Evolutionary conservation across 2,888 invertebrate genomes (phyloP), one percentile per base, ranked within the genome.

Genomic region (Tridacna gigas): DNA sequence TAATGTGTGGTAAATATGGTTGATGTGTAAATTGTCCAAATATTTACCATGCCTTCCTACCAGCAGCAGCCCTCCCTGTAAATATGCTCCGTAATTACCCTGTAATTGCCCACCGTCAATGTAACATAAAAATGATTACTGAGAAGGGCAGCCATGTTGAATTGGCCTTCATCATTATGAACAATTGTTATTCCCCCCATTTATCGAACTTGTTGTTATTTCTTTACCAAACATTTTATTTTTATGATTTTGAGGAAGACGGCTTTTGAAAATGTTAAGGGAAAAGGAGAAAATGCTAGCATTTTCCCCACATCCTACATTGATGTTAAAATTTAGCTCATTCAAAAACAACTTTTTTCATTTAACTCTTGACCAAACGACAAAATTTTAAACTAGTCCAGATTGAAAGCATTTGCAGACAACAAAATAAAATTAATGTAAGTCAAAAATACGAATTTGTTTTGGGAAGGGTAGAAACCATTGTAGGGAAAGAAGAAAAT

Each of bases 31-130:
- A 69, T 69, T 22, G 45, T 69, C 47, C 37, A 69, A 69, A 45
- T 69, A 69, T 69, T 47, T 69, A 69, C 45, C 45, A 69, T 45
- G 69, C 45, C 22, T 69, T 12, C n/a, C 18, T 45, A 13, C 69
- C 37, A 69, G 66, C 28, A 47, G 69, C 69, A 45, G 69, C 69
- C 45, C 22, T 56, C 26, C 45, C 18, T 20, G 69, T 69, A 69
- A 69, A 69, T 69, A 69, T 69, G 69, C 69, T 45, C 15, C 18
- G 47, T 47, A 69, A 69, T 69, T 69, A 69, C 45, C 69, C 69
- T 45, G 69, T 69, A 69, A 69, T 69, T 69, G 69, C 45, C 45
- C 69, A n/a, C 69, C 69, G 9, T 69, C n/a, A 63, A 63, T 63
- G 3, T n/a, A 22, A 13, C 63, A 63, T 63, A 63, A 63, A 63